Conservation (phyloP, 2,797 vertebrate genomes). For the Parotocinclus haroldoi region DNA sequence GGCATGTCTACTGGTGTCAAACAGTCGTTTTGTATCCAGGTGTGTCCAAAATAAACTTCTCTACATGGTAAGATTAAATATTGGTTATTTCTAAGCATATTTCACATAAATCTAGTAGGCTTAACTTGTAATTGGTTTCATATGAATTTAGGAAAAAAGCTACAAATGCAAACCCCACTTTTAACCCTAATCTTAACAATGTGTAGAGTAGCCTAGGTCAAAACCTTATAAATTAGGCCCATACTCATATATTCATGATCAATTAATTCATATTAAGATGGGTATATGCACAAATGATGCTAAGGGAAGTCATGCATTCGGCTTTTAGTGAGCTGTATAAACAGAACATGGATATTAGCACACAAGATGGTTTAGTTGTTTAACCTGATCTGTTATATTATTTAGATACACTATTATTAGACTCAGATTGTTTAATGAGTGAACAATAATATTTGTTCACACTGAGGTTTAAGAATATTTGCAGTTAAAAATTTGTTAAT, state of each 20-base stretch:
- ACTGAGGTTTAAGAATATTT: conserved; percentile 30
- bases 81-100: too few species aligned
- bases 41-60: neutral
- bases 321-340: conserved; percentile 4
- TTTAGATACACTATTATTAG: conserved; percentile 39
- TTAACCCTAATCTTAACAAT: too few species aligned
- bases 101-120: too few species aligned
- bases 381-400: conserved; percentile 29
- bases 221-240: too few species aligned
- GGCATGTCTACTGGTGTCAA: conserved; percentile 7
- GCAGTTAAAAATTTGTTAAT: neutral
- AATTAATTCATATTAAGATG: too few species aligned
- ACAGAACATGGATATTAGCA: conserved; percentile 3
- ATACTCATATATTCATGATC: too few species aligned
- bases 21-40: neutral
- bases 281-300: neutral
- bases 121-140: too few species aligned
- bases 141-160: too few species aligned
- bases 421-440: conserved; percentile 35
- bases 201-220: too few species aligned
- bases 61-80: too few species aligned
- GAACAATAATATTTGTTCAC: conserved; percentile 37
- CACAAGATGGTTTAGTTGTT: conserved; percentile 7
- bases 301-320: neutral
- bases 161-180: too few species aligned